Evolutionary conservation across 2,888 invertebrate species (phyloP), one percentile per base, ranked within the genome.

Genomic region (Oscheius sp.): DNA sequence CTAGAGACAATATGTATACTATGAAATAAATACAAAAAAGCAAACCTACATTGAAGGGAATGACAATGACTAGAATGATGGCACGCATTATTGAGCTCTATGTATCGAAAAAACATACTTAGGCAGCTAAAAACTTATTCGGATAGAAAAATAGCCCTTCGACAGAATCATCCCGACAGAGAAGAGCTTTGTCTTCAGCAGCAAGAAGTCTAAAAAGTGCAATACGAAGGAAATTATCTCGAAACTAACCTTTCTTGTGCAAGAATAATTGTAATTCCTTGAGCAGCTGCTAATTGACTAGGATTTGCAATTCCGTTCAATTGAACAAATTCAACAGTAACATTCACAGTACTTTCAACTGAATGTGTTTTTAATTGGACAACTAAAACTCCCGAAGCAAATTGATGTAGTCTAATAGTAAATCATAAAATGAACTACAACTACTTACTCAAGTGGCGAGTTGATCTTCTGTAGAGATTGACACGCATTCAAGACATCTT

Each of bases 321-420:
- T 68, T 87, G 84, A 14, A 88, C 87, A 69, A 85, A 70, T 38
- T 82, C 74, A 3, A 78, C 77, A 38, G 88, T 88, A 65, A 87
- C 84, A 49, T 86, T 82, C 17, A 88, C 86, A 24, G 88, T 85
- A 44, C 87, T 84, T 44, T 88, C 87, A 75, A 89, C 88, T 74
- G 88, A 87, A 56, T 88, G 87, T 44, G 91, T 91, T 77, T 91
- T 90, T 44, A 94, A 88, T 87, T 96, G 95, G 17, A 98, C 87
- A 3, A 97, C 95, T 89, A 92, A 92, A 1, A 97, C 95, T n/a
- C 96, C 96, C 81, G 94, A 95, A 54, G 93, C 93, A 88, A 96
- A 96, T 78, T 91, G 90, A 70, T 92, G 90, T 38, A 96, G 87
- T 67, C 92, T 92, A 36, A 33, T 41, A 61, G 45, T 14, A 1